Conservation (phyloP, 2,797 vertebrate genomes). For the Morus bassanus region DNA sequence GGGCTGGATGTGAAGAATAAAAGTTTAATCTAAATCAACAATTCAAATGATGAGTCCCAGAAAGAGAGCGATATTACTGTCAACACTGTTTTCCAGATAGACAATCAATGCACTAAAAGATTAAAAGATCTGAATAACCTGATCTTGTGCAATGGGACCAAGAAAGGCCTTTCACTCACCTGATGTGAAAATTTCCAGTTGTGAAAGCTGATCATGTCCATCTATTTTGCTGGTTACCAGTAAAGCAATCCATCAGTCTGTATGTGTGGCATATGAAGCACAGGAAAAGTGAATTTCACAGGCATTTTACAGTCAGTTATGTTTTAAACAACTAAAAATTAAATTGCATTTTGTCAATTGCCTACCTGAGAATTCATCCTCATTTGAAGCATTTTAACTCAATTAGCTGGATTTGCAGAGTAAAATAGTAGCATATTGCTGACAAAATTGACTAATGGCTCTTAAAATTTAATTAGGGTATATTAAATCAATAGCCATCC, state of each 20-base stretch:
- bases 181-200: background rate
- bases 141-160: background rate
- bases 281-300: constrained; percentile 33
- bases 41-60: background rate
- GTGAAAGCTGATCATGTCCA: constrained; percentile 3
- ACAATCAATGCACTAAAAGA: background rate
- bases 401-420: constrained; percentile 21
- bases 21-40: background rate
- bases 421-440: constrained; percentile 12
- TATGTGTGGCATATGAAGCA: constrained; percentile 6
- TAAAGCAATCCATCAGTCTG: constrained; percentile 36
- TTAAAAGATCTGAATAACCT: background rate
- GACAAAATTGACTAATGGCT: constrained; percentile 22
- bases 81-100: background rate
- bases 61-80: background rate
- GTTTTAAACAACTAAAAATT: constrained; percentile 43
- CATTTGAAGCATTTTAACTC: constrained; percentile 21
- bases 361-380: constrained; percentile 21
- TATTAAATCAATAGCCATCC: constrained; percentile 33
- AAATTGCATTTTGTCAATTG: constrained; percentile 36
- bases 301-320: constrained; percentile 7
- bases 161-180: background rate
- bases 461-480: constrained; percentile 26
- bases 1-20: background rate
- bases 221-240: constrained; percentile 12